These are phyloP conservation scores for Hirudo medicinalis DNA, from an alignment of 1,140 invertebrate genomes.

Conservation along the genomic window DNA sequence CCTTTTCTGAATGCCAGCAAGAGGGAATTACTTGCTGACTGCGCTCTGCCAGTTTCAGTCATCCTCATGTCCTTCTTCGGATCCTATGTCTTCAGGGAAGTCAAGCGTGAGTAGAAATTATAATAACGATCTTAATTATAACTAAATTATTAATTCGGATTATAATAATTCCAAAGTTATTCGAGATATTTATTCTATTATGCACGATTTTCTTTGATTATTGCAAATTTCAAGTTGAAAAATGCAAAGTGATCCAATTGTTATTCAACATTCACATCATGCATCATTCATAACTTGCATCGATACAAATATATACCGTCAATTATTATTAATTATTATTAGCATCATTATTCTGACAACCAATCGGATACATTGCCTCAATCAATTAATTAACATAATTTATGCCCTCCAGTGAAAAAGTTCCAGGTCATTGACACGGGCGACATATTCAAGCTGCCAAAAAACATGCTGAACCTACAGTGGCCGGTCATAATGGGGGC, in stretches of 20 bases:
- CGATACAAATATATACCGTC: too few species aligned
- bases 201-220: not conserved
- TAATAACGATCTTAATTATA: not conserved
- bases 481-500: constrained; percentile 43
- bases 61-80: constrained; percentile 52
- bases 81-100: constrained; percentile 49
- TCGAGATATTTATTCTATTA: not conserved
- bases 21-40: constrained; percentile 52
- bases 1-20: constrained; percentile 52
- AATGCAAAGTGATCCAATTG: too few species aligned
- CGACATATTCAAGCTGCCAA: constrained; percentile 10
- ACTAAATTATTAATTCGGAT: not conserved
- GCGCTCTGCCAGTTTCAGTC: constrained; percentile 52
- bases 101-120: constrained; percentile 41
- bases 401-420: constrained; percentile 13
- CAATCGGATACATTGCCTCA: too few species aligned
- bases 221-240: not conserved
- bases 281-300: too few species aligned
- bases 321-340: too few species aligned
- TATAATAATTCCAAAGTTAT: not conserved
- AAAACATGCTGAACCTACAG: constrained; percentile 5
- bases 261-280: too few species aligned
- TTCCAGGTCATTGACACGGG: constrained; percentile 12
- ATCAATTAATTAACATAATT: too few species aligned
- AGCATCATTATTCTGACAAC: too few species aligned